Evolutionary conservation across 1,140 invertebrate species (phyloP).

Genomic region (Bombyx mandarina): DNA sequence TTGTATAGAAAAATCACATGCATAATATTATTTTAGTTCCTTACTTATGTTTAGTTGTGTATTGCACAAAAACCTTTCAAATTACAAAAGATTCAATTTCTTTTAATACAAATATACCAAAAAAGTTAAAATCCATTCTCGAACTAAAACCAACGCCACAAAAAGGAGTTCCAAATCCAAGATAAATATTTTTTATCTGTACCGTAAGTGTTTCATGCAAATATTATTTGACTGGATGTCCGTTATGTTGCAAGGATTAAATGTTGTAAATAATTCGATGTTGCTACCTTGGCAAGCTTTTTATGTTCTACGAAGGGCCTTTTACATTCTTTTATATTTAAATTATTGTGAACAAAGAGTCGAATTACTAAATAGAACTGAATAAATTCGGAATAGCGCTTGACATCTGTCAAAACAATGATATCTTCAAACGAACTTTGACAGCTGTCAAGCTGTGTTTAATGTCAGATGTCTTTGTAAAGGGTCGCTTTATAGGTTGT

Average conservation of each 20-base stretch:
- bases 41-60: no score
- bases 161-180: no score
- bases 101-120: no score
- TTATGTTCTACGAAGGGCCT: slow-evolving; percentile 42
- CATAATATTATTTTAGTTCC: no score
- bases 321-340: slow-evolving; percentile 3
- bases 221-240: not conserved
- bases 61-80: no score
- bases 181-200: no score
- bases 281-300: slow-evolving; percentile 60
- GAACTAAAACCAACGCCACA: no score
- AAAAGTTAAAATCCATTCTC: no score
- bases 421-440: not conserved
- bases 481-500: slow-evolving; percentile 25
- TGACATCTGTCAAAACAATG: not conserved
- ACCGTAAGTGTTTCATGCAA: no score
- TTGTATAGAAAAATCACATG: no score
- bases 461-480: slow-evolving; percentile 19
- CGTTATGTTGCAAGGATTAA: slow-evolving; percentile 1
- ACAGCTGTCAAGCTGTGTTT: slow-evolving; percentile 1
- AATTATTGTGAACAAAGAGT: not conserved
- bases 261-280: slow-evolving; percentile 39
- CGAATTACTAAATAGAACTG: not conserved
- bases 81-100: no score
- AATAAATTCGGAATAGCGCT: no score